Conservation (phyloP, 2,888 invertebrate species). For the Agrochola circellaris region DNA sequence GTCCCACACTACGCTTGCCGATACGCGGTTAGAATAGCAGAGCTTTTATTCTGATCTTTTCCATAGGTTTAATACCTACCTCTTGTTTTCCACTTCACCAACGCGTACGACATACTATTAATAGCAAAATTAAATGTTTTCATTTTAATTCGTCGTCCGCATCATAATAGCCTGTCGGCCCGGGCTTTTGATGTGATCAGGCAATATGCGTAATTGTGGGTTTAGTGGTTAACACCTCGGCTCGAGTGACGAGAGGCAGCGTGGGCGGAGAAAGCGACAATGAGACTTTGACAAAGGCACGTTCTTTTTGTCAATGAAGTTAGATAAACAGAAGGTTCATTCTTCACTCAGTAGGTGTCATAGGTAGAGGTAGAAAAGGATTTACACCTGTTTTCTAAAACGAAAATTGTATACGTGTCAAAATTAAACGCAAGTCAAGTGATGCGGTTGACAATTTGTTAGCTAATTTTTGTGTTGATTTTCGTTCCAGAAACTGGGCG, state of each 20-base stretch:
- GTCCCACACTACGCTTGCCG: neutral
- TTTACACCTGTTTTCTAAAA: no score
- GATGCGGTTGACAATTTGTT: neutral
- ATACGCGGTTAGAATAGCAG: neutral
- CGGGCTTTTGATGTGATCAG: constrained; percentile 86
- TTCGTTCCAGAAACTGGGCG: neutral
- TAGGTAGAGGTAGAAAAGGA: neutral
- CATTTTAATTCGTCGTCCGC: constrained; percentile 84
- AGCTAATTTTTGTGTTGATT: neutral
- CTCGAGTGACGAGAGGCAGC: constrained; percentile 71
- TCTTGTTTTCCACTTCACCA: constrained; percentile 17
- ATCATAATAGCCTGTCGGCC: constrained; percentile 80
- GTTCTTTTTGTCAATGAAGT: constrained; percentile 28
- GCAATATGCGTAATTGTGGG: constrained; percentile 90
- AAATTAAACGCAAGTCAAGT: neutral
- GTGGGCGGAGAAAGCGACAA: constrained; percentile 71
- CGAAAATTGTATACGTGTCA: neutral
- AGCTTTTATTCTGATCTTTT: neutral
- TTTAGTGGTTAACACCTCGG: constrained; percentile 81
- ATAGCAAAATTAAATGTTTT: constrained; percentile 80
- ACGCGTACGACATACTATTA: constrained; percentile 62
- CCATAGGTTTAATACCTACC: neutral
- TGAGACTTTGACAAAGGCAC: constrained; percentile 61
- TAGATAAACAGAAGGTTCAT: constrained; percentile 34
- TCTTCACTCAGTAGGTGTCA: neutral